Percentiles rank a stretch among this genome's conserved stretches.
These are phyloP conservation scores for Acanthurus tractus DNA, from an alignment of 2,797 vertebrate species.

Conservation along the genomic window DNA sequence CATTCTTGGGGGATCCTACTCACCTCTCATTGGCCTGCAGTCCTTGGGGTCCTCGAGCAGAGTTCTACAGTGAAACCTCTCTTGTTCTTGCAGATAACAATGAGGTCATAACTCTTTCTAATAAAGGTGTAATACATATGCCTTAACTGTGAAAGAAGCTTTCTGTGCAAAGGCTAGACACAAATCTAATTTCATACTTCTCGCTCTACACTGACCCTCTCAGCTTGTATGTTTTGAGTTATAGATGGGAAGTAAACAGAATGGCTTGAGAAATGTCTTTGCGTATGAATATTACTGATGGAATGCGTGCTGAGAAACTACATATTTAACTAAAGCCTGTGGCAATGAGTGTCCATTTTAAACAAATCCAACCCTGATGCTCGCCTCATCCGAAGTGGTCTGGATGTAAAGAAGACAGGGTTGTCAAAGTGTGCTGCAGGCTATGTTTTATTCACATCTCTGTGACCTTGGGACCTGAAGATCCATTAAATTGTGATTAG, in stretches of 20 bases:
- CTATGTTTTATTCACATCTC: slow-evolving; percentile 60
- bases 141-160: background rate
- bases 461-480: slow-evolving; percentile 66
- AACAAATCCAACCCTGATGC: slow-evolving; percentile 22
- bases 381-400: slow-evolving; percentile 34
- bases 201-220: slow-evolving; percentile 1
- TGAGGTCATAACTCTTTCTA: slow-evolving; percentile 6
- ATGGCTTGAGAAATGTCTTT: slow-evolving; percentile 24
- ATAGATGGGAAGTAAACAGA: slow-evolving; percentile 7
- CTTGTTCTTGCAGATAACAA: background rate
- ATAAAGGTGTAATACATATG: background rate
- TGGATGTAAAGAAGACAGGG: slow-evolving; percentile 28
- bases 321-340: slow-evolving; percentile 60
- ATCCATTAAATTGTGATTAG: slow-evolving; percentile 77
- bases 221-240: slow-evolving; percentile 1
- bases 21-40: background rate
- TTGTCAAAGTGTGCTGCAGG: slow-evolving; percentile 47
- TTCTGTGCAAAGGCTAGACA: background rate
- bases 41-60: background rate
- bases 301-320: slow-evolving; percentile 27
- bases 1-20: no score
- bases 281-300: slow-evolving; percentile 35
- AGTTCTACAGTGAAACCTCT: background rate
- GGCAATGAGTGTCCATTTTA: slow-evolving; percentile 41
- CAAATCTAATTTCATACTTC: slow-evolving; percentile 17